A percentile compares a stretch with the other conserved stretches of the same genome.
These are phyloP conservation scores for Ceratotherium simum DNA, from an alignment of 2,113 vertebrate genomes.

Conservation along the genomic window DNA sequence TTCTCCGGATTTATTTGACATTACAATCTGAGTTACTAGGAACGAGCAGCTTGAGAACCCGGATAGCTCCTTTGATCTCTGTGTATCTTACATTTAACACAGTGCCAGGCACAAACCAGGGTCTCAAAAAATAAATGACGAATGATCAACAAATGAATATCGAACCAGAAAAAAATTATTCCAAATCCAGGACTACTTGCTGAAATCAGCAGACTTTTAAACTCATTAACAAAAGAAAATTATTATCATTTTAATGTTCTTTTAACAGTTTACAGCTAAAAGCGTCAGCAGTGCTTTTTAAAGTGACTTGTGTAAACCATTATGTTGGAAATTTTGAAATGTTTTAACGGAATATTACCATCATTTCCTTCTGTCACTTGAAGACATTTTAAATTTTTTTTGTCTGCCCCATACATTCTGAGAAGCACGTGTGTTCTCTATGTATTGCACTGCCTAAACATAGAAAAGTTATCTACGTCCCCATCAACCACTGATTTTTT, in stretches of 20 bases:
- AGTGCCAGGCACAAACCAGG: neutral
- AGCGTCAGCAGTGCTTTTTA: neutral
- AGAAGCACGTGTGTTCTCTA: conserved; percentile 49
- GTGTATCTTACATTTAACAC: neutral
- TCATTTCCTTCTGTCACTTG: conserved; percentile 12
- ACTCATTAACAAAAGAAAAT: conserved; percentile 52
- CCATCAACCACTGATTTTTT: conserved; percentile 70
- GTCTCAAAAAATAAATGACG: neutral
- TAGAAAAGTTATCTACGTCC: conserved; percentile 77
- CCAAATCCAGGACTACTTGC: neutral
- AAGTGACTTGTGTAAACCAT: neutral
- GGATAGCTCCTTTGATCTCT: neutral
- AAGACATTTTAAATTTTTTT: neutral
- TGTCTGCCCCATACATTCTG: neutral
- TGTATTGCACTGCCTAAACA: conserved; percentile 57
- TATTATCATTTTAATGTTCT: neutral
- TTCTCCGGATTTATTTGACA: neutral
- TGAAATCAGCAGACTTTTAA: conserved; percentile 33
- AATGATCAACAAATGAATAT: neutral
- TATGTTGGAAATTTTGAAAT: conserved; percentile 30
- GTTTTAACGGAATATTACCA: neutral
- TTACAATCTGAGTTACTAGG: neutral
- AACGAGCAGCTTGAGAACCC: neutral
- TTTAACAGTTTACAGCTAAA: conserved; percentile 46
- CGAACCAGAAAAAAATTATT: neutral